These are phyloP conservation scores for Hylaeus volcanicus DNA, from an alignment of 1,140 invertebrate species.

Conservation along the genomic window DNA sequence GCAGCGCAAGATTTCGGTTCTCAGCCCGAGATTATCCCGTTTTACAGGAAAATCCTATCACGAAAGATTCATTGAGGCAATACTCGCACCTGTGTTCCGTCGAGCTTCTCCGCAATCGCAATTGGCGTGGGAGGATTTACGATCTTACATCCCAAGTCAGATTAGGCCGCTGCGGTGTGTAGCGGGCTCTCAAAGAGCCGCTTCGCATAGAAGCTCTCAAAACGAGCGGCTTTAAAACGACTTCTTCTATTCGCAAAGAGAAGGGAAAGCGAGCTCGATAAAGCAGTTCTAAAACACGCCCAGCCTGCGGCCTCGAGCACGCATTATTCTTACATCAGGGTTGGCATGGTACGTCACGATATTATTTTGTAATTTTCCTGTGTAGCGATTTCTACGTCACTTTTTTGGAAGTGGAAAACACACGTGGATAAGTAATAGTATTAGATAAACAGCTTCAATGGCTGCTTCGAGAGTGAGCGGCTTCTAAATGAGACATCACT, in stretches of 20 bases:
- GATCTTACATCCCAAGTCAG: constrained; percentile 59
- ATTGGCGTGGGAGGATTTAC: constrained; percentile 67
- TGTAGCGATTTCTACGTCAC: no score
- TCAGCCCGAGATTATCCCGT: constrained; percentile 50
- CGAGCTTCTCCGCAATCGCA: constrained; percentile 53
- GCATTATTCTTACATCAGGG: neutral
- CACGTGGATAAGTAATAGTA: no score
- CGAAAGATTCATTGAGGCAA: constrained; percentile 65
- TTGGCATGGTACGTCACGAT: neutral
- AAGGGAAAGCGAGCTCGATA: constrained; percentile 32
- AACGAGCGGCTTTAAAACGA: constrained; percentile 54
- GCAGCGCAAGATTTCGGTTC: constrained; percentile 51
- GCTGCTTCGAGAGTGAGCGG: no score
- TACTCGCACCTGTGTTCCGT: constrained; percentile 59
- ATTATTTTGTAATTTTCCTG: neutral
- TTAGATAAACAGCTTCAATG: no score
- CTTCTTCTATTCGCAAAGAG: constrained; percentile 16
- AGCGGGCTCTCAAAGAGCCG: constrained; percentile 47
- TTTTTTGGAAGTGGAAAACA: no score
- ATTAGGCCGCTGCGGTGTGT: constrained; percentile 54
- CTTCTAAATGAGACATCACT: no score
- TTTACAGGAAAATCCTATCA: constrained; percentile 60
- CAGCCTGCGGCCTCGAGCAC: constrained; percentile 18
- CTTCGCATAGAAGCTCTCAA: constrained; percentile 49
- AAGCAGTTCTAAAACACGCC: constrained; percentile 40